Percentiles rank a stretch among this genome's conserved stretches.
phyloP scores from a whole-genome alignment of 2,888 invertebrate genomes.

The Stenodema calcarata region DNA sequence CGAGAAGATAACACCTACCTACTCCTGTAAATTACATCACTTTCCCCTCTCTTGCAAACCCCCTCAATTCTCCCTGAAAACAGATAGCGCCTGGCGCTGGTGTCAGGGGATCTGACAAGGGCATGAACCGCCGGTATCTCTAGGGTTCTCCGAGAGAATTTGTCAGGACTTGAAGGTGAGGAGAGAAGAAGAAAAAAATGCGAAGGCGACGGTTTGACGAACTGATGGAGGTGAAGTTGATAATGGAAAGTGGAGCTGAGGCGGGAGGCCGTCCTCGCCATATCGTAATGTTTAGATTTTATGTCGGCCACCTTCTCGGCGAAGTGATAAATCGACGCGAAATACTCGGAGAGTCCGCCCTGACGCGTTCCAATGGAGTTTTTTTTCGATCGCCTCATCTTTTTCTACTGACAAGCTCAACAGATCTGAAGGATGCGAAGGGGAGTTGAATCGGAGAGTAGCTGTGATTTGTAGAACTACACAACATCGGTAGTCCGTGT shows the following conservation, averaged over 20 bases:
- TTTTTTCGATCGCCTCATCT: background rate
- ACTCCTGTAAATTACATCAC: conserved; percentile 39
- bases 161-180: background rate
- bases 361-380: background rate
- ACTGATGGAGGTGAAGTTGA: background rate
- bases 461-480: too few relatives aligned
- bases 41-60: background rate
- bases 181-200: background rate
- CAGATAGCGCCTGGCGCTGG: background rate
- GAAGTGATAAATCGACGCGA: background rate
- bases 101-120: background rate
- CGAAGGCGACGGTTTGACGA: background rate
- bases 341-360: background rate
- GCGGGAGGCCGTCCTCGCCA: background rate
- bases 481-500: too few relatives aligned
- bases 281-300: conserved; percentile 32
- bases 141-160: background rate
- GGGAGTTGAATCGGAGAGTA: too few relatives aligned
- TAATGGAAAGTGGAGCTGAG: background rate
- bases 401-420: too few relatives aligned
- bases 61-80: background rate
- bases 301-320: background rate
- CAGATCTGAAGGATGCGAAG: too few relatives aligned
- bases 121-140: background rate
- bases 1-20: conserved; percentile 26